Evolutionary conservation across 2,888 invertebrate genomes (phyloP).

Genomic region (Clitarchus hookeri): DNA sequence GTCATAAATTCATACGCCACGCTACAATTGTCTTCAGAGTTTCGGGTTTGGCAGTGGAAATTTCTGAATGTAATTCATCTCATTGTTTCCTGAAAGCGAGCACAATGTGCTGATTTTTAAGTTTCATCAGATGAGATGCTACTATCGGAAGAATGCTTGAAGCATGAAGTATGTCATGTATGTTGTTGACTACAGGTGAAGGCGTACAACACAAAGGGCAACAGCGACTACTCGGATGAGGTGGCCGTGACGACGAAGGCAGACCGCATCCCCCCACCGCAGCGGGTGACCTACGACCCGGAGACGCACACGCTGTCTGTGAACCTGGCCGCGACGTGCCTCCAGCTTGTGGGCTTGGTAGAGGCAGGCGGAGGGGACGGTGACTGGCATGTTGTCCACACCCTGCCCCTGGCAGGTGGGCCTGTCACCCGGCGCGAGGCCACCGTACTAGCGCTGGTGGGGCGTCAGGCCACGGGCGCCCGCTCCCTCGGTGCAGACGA

Average conservation of each 20-base stretch:
- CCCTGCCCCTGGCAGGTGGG: slow-evolving; percentile 67
- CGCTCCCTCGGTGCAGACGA: slow-evolving; percentile 48
- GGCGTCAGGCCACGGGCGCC: slow-evolving; percentile 44
- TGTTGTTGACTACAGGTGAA: slow-evolving; percentile 64
- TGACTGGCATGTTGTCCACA: slow-evolving; percentile 73
- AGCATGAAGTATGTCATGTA: no score
- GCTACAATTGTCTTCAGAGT: no score
- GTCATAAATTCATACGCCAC: no score
- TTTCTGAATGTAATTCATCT: no score
- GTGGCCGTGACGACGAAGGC: slow-evolving; percentile 81
- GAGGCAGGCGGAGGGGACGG: slow-evolving; percentile 63
- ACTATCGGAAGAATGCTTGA: no score
- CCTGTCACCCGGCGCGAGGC: slow-evolving; percentile 73
- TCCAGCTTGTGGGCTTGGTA: slow-evolving; percentile 75
- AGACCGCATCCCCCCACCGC: slow-evolving; percentile 78
- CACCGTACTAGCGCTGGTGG: slow-evolving; percentile 65
- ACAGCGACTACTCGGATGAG: slow-evolving; percentile 86
- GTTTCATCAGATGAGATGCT: no score
- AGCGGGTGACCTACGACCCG: slow-evolving; percentile 82
- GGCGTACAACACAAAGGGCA: slow-evolving; percentile 85
- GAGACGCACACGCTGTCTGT: slow-evolving; percentile 75
- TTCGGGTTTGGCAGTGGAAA: no score
- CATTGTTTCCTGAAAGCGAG: no score
- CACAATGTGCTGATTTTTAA: no score
- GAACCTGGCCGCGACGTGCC: slow-evolving; percentile 77